Base-by-base conservation (phyloP, 1,140 invertebrate species). In the Drosophila sechellia region DNA sequence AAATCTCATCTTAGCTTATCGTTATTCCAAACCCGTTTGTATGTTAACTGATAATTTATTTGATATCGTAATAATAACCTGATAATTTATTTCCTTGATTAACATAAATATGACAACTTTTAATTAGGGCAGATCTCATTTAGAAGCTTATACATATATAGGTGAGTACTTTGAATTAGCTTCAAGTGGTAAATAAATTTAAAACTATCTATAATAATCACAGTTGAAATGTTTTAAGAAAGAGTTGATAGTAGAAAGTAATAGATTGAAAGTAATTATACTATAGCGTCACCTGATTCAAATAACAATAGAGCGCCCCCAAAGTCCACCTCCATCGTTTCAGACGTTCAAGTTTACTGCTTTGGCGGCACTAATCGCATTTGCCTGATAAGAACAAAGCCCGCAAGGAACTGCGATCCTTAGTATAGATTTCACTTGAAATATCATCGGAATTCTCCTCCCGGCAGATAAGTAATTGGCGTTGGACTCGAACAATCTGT, bases 261-360 rank as follows among this genome's bases (percentile, higher is more conserved):
- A n/a, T n/a, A n/a, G 40, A 43, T 45, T 27, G 35, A n/a, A 11
- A 22, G 43, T 45, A 45, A 11, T 22, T 13, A 45, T 17, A 56
- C 34, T 25, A 22, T 31, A 25, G 12, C 12, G 12, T 53, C 34
- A 59, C 17, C 11, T 27, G 54, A 65, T 65, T 46, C 39, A 35
- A 22, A 13, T 25, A 53, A 22, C 45, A 65, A 45, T 53, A 37
- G 64, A 52, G 35, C 35, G 6, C 22, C 59, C 59, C 40, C 60
- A 68, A 65, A 68, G 64, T 68, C 46, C 59, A 53, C 46, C 58
- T 66, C 45, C 22, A 34, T 5, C 37, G 45, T 0, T 22, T 40
- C 60, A 68, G 60, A 65, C 64, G 59, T 65, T 68, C 64, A 68
- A 68, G 64, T 68, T 68, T 68, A 65, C 56, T 43, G n/a, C 12